phyloP scores from a whole-genome alignment of 2,888 invertebrate species.

The Athalia cordata region DNA sequence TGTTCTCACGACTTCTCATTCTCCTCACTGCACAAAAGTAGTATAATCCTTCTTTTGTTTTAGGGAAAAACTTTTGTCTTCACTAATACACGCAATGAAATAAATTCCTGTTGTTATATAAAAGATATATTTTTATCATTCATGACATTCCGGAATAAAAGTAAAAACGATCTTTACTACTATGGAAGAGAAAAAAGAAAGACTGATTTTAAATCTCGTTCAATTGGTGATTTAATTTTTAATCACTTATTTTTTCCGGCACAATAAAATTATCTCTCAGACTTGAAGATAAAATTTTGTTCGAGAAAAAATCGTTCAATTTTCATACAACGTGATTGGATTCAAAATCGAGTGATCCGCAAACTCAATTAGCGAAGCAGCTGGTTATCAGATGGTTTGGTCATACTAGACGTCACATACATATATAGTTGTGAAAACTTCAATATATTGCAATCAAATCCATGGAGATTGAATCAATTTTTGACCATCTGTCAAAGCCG shows the following conservation, averaged over 20 bases:
- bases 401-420: background rate
- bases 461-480: background rate
- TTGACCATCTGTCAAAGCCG: background rate
- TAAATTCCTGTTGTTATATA: background rate
- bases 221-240: no score
- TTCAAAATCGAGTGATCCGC: no score
- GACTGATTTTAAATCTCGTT: no score
- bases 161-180: background rate
- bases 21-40: background rate
- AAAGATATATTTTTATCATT: background rate
- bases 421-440: background rate
- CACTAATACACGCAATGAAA: background rate
- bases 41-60: background rate
- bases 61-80: background rate
- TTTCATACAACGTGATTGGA: no score
- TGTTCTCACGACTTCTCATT: conserved; percentile 18
- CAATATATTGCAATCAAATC: background rate
- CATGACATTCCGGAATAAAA: background rate
- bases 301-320: no score
- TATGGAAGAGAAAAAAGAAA: background rate
- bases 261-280: no score
- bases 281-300: no score
- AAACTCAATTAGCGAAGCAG: no score
- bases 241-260: no score
- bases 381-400: no score